phyloP scores from a whole-genome alignment of 2,797 vertebrate genomes.

The Rhabdophis nuchalis region DNA sequence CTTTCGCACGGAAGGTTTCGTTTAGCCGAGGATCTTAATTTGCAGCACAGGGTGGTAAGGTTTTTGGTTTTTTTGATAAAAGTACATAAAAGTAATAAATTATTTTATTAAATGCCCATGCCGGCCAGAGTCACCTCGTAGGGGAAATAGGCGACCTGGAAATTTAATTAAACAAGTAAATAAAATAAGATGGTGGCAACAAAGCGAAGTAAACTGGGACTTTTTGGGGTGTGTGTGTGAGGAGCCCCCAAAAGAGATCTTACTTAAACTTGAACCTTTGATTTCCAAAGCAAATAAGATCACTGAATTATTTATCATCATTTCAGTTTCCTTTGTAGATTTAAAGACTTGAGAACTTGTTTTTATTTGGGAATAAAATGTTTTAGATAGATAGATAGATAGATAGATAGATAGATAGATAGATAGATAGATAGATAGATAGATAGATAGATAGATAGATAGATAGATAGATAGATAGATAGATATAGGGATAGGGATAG shows the following conservation, averaged over 20 bases:
- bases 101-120: neutral
- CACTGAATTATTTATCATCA: neutral
- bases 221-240: accelerated
- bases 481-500: too few relatives aligned
- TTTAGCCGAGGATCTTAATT: neutral
- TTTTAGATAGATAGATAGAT: too few relatives aligned
- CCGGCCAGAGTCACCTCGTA: neutral
- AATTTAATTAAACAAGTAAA: neutral
- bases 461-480: too few relatives aligned
- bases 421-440: too few relatives aligned
- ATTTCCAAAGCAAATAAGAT: neutral
- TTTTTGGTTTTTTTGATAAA: neutral
- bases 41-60: accelerated
- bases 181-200: neutral
- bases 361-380: neutral
- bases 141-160: neutral
- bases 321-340: neutral
- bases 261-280: neutral
- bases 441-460: too few relatives aligned
- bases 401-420: too few relatives aligned
- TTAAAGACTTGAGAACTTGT: accelerated
- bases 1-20: neutral
- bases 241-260: neutral
- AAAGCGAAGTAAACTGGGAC: neutral
- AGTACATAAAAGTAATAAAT: neutral